Evolutionary conservation across 2,797 vertebrate genomes (phyloP).

Genomic region (Lutra lutra): DNA sequence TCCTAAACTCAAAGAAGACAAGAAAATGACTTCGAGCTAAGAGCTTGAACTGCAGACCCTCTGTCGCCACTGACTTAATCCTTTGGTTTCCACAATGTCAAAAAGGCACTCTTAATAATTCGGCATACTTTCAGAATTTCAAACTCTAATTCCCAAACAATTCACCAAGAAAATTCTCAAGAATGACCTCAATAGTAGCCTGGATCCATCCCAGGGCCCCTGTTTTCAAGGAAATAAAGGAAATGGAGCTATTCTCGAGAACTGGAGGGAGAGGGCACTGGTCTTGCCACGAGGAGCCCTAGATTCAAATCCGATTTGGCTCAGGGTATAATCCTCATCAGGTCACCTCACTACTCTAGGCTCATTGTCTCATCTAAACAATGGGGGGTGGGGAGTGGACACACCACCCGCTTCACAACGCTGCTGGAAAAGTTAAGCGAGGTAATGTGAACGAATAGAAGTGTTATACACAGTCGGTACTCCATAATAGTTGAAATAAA

Average conservation of each 20-base stretch:
- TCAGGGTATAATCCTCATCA: neutral
- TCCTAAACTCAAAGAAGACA: conserved; percentile 46
- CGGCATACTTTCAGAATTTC: conserved; percentile 62
- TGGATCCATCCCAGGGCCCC: conserved; percentile 29
- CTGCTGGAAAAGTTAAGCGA: neutral
- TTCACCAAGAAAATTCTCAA: conserved; percentile 61
- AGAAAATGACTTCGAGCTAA: conserved; percentile 42
- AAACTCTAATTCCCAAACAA: conserved; percentile 70
- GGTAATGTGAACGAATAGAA: neutral
- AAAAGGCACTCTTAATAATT: conserved; percentile 69
- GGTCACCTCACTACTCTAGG: neutral
- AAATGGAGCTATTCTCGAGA: neutral
- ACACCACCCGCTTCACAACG: neutral
- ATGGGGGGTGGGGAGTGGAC: neutral
- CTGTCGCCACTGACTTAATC: conserved; percentile 69
- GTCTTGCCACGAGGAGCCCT: neutral
- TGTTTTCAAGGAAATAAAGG: conserved; percentile 58
- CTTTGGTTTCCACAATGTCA: conserved; percentile 47
- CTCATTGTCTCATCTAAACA: conserved; percentile 33
- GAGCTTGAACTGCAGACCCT: conserved; percentile 65
- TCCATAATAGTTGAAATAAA: neutral
- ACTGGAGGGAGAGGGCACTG: neutral
- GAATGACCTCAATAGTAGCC: conserved; percentile 57
- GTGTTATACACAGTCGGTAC: neutral
- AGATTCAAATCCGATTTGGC: neutral